Conservation (phyloP, 2,113 vertebrate species). For the Scomber colias region DNA sequence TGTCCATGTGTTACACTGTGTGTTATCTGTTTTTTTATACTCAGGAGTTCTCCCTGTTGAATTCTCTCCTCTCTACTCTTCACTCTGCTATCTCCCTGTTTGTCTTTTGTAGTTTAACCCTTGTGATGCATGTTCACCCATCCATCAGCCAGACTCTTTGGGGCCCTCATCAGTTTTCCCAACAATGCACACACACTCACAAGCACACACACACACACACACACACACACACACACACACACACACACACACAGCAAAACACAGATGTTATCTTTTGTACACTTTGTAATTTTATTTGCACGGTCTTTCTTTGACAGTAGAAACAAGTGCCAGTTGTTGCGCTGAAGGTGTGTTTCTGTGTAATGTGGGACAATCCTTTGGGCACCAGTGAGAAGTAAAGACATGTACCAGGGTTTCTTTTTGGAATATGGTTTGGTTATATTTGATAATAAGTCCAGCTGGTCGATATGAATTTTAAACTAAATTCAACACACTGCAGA, state of each 20-base stretch:
- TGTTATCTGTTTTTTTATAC: constrained; percentile 33
- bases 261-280: constrained; percentile 7
- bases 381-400: too few relatives aligned
- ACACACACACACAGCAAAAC: neutral
- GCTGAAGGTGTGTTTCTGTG: too few relatives aligned
- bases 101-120: constrained; percentile 23
- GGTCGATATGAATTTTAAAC: neutral
- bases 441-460: neutral
- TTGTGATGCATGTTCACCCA: constrained; percentile 36
- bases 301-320: neutral
- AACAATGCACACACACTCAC: too few relatives aligned
- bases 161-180: constrained; percentile 31
- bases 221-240: neutral
- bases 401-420: neutral
- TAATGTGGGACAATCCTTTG: too few relatives aligned
- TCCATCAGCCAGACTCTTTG: constrained; percentile 45
- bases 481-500: neutral
- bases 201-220: neutral
- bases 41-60: constrained; percentile 8
- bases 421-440: neutral
- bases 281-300: neutral
- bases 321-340: neutral
- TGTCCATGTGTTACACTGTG: constrained; percentile 24
- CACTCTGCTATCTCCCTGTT: neutral
- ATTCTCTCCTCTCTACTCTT: neutral